Evolutionary conservation across 1,140 invertebrate genomes (phyloP), one percentile per base, ranked within the genome.

Genomic region (Zaprionus lachaisei): DNA sequence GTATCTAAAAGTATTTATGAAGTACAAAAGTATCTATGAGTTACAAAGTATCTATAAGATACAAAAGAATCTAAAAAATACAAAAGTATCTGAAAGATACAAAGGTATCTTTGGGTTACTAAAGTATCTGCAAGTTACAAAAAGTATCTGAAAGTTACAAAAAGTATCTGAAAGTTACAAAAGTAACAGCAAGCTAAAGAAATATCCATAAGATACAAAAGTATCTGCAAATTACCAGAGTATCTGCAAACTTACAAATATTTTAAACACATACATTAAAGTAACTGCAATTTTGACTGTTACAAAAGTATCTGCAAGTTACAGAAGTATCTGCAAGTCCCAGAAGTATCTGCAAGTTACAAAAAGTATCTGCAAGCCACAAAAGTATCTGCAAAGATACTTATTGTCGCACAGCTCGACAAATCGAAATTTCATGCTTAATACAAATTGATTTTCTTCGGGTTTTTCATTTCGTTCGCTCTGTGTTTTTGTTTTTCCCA

Each of bases 401-500:
- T 41, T 56, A 44, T 44, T 77, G 67, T 77, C 55, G 73, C 68
- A 75, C 63, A 66, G 47, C 34, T 44, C 37, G 28, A 34, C 79
- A 82, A 83, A 87, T 87, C 84, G 83, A 89, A 87, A 87, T 81
- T 89, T 89, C 76, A 89, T 84, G 76, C 78, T 73, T 84, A 81
- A 89, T 84, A 90, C 84, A 89, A 84, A 89, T 89, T 89, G 84
- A 90, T 89, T 89, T 86, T 86, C 38, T 71, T 78, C 2, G 54
- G 5, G 51, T 67, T 55, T 57, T 55, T 44, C 20, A 47, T 72
- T 47, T 61, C 11, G 4, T 64, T 47, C 28, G 41, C 57, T 64
- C 49, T 70, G 4, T 51, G 49, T 54, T 55, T 58, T 34, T 44
- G 22, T 70, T 75, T 63, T 51, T 58, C 17, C 49, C 28, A 38